Percentiles rank a stretch among this genome's conserved stretches.
These are phyloP conservation scores for Patella depressa DNA, from an alignment of 2,888 invertebrate species.

Conservation along the genomic window DNA sequence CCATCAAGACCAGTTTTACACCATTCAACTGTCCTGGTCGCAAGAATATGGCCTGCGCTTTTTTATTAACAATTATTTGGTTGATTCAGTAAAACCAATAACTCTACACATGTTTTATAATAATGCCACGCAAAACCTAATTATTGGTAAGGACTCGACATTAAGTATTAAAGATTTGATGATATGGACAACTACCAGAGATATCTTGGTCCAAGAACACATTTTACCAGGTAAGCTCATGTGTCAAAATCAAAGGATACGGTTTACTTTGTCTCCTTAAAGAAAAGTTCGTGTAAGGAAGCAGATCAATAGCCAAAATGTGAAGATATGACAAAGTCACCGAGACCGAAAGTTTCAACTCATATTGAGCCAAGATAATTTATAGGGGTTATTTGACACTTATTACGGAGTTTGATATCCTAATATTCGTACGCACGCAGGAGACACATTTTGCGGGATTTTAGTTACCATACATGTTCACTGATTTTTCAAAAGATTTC, in stretches of 20 bases:
- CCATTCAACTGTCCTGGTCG: constrained; percentile 23
- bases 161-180: constrained; percentile 16
- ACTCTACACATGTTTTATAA: neutral
- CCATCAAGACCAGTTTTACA: neutral
- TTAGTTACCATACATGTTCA: too few species aligned
- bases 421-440: too few species aligned
- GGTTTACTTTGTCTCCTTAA: too few species aligned
- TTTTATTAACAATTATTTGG: constrained; percentile 16
- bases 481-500: too few species aligned
- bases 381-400: too few species aligned
- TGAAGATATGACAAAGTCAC: too few species aligned
- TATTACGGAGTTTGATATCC: too few species aligned
- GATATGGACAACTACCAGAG: constrained; percentile 17
- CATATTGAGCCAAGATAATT: too few species aligned
- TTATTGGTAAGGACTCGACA: constrained; percentile 16
- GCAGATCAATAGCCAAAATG: too few species aligned
- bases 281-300: too few species aligned
- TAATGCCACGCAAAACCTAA: neutral
- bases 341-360: too few species aligned
- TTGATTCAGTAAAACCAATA: neutral
- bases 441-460: too few species aligned
- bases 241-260: neutral
- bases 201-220: constrained; percentile 20
- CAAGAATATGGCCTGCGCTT: neutral
- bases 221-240: constrained; percentile 15